Percentiles rank a stretch among this genome's conserved stretches.
Conservation (phyloP, 1,140 invertebrate genomes). For the Odontomachus brunneus region DNA sequence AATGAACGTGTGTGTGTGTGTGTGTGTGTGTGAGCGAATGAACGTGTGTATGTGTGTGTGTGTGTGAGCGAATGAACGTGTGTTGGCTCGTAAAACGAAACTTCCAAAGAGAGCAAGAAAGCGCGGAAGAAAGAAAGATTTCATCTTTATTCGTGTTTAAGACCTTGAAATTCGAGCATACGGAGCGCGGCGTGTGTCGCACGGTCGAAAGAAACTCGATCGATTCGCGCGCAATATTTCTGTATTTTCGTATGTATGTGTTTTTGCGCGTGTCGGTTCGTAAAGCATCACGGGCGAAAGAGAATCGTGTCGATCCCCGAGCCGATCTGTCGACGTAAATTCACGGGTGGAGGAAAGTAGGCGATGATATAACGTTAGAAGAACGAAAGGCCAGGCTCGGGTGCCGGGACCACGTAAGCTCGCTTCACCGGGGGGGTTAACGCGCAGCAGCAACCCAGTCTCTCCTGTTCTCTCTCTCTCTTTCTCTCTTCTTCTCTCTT, state of each 20-base stretch:
- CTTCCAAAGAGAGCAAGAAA: no score
- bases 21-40: no score
- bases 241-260: constrained; percentile 6
- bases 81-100: not conserved
- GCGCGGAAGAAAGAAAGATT: constrained; percentile 13
- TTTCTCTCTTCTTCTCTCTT: not conserved
- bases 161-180: constrained; percentile 45
- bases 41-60: no score
- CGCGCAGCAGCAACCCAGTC: constrained; percentile 56
- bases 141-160: constrained; percentile 53
- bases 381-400: constrained; percentile 65
- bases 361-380: constrained; percentile 70
- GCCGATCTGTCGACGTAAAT: constrained; percentile 73
- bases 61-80: no score
- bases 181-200: not conserved
- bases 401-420: constrained; percentile 64
- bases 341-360: constrained; percentile 67
- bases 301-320: constrained; percentile 58
- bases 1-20: no score
- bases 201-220: constrained; percentile 14
- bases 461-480: constrained; percentile 28
- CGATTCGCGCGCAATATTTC: constrained; percentile 48
- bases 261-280: constrained; percentile 54
- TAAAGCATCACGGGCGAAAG: constrained; percentile 54
- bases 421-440: constrained; percentile 56